Percentiles rank a stretch among this genome's conserved stretches.
phyloP scores from a whole-genome alignment of 2,888 invertebrate genomes.

The Cosmopolites sordidus region DNA sequence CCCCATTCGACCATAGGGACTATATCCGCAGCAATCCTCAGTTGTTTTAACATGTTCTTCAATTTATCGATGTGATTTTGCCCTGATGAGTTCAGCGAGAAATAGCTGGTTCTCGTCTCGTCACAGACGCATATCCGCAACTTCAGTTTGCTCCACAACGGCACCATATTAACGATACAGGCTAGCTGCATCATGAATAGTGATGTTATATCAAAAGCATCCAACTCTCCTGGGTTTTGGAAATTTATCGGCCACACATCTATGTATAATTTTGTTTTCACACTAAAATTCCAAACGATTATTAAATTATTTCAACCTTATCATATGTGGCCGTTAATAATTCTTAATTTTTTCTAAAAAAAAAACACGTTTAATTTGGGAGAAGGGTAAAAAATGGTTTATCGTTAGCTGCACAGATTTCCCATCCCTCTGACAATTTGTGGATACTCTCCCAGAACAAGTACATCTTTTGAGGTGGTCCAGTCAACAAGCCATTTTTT shows the following conservation, averaged over 20 bases:
- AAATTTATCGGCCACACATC: conserved; percentile 98
- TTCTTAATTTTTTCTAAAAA: too few species aligned
- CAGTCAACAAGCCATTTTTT: too few species aligned
- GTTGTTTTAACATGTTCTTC: conserved; percentile 69
- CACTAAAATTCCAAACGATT: conserved; percentile 46
- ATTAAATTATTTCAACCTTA: too few species aligned
- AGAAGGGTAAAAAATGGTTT: too few species aligned
- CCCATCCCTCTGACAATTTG: too few species aligned
- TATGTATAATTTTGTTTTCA: conserved; percentile 68
- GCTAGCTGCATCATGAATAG: conserved; percentile 95
- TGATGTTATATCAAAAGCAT: conserved; percentile 84
- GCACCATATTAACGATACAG: conserved; percentile 89
- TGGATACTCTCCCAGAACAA: too few species aligned
- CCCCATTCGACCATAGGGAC: conserved; percentile 56
- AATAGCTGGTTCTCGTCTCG: conserved; percentile 40
- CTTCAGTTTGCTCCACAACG: conserved; percentile 81
- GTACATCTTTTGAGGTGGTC: too few species aligned
- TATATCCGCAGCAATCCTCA: conserved; percentile 84
- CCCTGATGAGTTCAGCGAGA: conserved; percentile 36
- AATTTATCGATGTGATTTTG: conserved; percentile 49
- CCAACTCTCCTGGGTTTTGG: conserved; percentile 70
- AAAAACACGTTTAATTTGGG: too few species aligned
- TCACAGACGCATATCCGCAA: conserved; percentile 85
- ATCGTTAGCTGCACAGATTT: too few species aligned
- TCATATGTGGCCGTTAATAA: too few species aligned